Base-by-base conservation (phyloP, 2,797 vertebrate species). In the Rhabdophis nuchalis region DNA sequence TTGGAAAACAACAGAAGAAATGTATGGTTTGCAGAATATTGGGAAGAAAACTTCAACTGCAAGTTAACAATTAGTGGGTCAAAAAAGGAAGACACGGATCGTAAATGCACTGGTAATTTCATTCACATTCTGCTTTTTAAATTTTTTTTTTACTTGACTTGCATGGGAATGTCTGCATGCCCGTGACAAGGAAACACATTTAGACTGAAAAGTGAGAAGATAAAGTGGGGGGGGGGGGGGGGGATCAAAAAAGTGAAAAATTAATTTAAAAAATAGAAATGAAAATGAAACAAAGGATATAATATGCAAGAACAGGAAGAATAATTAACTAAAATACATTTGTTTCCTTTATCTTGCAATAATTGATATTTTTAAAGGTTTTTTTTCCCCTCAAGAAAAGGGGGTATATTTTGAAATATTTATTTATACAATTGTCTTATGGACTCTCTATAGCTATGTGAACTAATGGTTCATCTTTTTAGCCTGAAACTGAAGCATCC, bases 31-130 rank as follows among this genome's bases (percentile, higher is more conserved):
- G 99, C 98, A 0, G 99, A 99, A 95, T 99, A 98, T 93, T 99
- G 99, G 99, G 99, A 99, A 95, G 98, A 99, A 96, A 99, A 99
- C 97, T 99, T 99, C 96, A 98, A 99, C 97, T 99, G 99, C 97
- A 98, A 98, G 95, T 96, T 99, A 89, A 98, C 98, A 1, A 98
- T 99, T 96, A 99, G 98, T 0, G 98, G 98, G 91, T 99, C 98
- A 0, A 99, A 98, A 97, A 98, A 98, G 92, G 98, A 99, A 95
- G 98, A 98, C 93, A 98, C 98, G 0, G 98, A 98, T 95, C 98
- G 98, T 5, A 99, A 99, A 95, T 99, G 99, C 97, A 99, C 99
- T 98, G 99, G 99, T 99, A 98, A 96, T 89, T 86, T 46, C 89
- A 1, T 52, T 88, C 9, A 1, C 9, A 0, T 88, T 68, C 54